A percentile compares a stretch with the other conserved stretches of the same genome.
Evolutionary conservation across 2,888 invertebrate genomes (phyloP).

Genomic region (Apotomis turbidana): DNA sequence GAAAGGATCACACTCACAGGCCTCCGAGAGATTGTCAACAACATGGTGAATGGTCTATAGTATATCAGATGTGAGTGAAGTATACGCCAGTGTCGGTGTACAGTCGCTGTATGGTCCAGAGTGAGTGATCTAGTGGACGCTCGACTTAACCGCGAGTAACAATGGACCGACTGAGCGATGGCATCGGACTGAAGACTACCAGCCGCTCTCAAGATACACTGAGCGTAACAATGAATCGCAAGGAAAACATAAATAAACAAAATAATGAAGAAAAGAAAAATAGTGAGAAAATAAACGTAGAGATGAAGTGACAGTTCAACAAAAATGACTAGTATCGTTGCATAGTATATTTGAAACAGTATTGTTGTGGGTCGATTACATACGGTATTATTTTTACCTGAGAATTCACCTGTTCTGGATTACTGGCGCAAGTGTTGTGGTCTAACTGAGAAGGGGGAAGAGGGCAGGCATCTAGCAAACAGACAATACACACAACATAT

Average conservation of each 20-base stretch:
- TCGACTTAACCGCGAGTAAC: conserved; percentile 53
- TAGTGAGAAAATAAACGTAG: conserved; percentile 75
- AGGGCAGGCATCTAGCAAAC: conserved; percentile 97
- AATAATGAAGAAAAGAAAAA: conserved; percentile 66
- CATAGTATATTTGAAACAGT: conserved; percentile 79
- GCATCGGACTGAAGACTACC: conserved; percentile 53
- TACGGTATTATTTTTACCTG: conserved; percentile 85
- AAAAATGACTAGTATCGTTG: conserved; percentile 79
- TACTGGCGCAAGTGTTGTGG: conserved; percentile 91
- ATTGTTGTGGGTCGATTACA: conserved; percentile 80
- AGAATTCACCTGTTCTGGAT: conserved; percentile 88
- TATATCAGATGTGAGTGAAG: conserved; percentile 78
- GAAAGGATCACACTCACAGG: conserved; percentile 74
- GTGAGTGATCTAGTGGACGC: conserved; percentile 72
- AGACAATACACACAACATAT: conserved; percentile 92
- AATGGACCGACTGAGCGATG: conserved; percentile 59
- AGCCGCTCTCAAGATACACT: conserved; percentile 68
- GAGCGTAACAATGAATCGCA: conserved; percentile 74
- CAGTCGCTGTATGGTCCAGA: conserved; percentile 77
- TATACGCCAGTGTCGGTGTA: conserved; percentile 79
- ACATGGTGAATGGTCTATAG: conserved; percentile 72
- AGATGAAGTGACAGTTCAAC: conserved; percentile 80
- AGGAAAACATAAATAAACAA: conserved; percentile 63
- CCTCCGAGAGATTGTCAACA: conserved; percentile 69
- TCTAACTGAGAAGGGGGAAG: conserved; percentile 94